A percentile compares a stretch with the other conserved stretches of the same genome.
Conservation (phyloP, 2,888 invertebrate species). For the Miltochrista miniata region DNA sequence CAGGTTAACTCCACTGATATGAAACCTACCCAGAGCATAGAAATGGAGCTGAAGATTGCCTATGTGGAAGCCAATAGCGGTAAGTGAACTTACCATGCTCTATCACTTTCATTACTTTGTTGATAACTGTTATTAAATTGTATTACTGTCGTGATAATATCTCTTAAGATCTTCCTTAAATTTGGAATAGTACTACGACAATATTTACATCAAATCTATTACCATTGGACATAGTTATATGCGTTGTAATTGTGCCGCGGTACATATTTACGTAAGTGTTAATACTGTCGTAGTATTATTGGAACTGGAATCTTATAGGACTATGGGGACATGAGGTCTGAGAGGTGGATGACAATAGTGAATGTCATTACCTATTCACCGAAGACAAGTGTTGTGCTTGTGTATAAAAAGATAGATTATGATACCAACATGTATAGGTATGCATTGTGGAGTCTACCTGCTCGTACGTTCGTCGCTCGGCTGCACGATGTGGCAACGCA, state of each 20-base stretch:
- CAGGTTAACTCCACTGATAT: slow-evolving; percentile 71
- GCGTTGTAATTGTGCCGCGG: neutral
- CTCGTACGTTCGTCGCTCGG: slow-evolving; percentile 48
- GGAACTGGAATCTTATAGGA: slow-evolving; percentile 63
- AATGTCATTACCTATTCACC: slow-evolving; percentile 54
- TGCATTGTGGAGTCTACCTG: slow-evolving; percentile 71
- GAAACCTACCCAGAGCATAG: slow-evolving; percentile 78
- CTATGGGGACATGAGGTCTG: slow-evolving; percentile 70
- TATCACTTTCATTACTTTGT: slow-evolving; percentile 14
- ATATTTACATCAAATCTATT: neutral
- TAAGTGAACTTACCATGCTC: slow-evolving; percentile 61
- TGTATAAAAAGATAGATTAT: slow-evolving; percentile 56
- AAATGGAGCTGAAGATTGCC: slow-evolving; percentile 85
- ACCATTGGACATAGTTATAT: neutral
- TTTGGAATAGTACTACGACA: neutral
- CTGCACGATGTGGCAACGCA: slow-evolving; percentile 80
- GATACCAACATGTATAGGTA: slow-evolving; percentile 48
- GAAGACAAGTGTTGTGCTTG: slow-evolving; percentile 68
- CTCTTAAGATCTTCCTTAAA: neutral
- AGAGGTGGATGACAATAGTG: slow-evolving; percentile 25
- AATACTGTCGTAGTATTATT: slow-evolving; percentile 22
- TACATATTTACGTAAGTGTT: neutral
- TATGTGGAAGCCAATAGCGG: slow-evolving; percentile 85
- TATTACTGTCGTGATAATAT: slow-evolving; percentile 12
- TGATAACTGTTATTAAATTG: slow-evolving; percentile 10